Evolutionary conservation across 1,140 invertebrate genomes (phyloP).

Genomic region (Lucilia sericata): DNA sequence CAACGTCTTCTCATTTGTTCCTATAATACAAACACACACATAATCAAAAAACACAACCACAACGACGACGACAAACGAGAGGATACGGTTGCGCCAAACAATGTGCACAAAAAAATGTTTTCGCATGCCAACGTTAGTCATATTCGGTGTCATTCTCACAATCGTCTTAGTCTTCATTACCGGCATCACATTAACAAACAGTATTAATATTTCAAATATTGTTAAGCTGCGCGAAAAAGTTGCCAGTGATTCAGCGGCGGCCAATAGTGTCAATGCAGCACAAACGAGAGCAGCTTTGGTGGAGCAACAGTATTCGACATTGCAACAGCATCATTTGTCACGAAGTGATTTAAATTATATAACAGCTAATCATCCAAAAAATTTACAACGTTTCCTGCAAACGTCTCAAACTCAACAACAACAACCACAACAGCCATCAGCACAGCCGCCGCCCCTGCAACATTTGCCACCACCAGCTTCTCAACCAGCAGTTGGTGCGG

Average conservation of each 20-base stretch:
- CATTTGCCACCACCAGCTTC: conserved; percentile 36
- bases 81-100: conserved; percentile 44
- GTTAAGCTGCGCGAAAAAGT: conserved; percentile 64
- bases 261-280: conserved; percentile 60
- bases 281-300: conserved; percentile 62
- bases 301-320: conserved; percentile 63
- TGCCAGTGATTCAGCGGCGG: conserved; percentile 64
- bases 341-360: conserved; percentile 65
- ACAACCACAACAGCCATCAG: conserved; percentile 48
- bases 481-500: neutral
- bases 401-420: conserved; percentile 39
- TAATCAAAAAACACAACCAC: neutral
- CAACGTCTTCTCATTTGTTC: neutral
- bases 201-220: conserved; percentile 66
- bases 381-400: conserved; percentile 55
- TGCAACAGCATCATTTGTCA: conserved; percentile 63
- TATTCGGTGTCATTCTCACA: conserved; percentile 64
- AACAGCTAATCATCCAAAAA: conserved; percentile 62
- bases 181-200: conserved; percentile 66
- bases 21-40: neutral
- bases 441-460: neutral
- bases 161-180: conserved; percentile 67
- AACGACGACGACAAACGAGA: neutral
- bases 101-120: conserved; percentile 67
- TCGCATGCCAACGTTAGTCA: conserved; percentile 65